A percentile compares a stretch with the other conserved stretches of the same genome.
These are phyloP conservation scores for Littorina saxatilis DNA, from an alignment of 1,140 invertebrate genomes.

Conservation along the genomic window DNA sequence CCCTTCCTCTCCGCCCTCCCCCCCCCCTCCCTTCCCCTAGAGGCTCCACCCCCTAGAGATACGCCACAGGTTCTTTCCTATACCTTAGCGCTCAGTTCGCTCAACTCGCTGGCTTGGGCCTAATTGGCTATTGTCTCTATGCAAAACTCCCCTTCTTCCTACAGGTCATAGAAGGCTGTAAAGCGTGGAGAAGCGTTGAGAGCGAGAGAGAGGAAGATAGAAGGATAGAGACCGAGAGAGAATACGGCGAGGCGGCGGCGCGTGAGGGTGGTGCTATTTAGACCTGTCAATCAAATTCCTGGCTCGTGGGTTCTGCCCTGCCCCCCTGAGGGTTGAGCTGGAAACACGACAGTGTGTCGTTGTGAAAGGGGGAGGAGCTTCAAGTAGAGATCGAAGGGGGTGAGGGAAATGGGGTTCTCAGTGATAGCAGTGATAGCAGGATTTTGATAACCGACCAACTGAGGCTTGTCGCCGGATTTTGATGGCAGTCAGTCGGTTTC, in stretches of 20 bases:
- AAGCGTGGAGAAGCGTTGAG: neutral
- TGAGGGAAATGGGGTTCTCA: neutral
- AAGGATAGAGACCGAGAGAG: neutral
- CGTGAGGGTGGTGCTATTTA: too few species aligned
- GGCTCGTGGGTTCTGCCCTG: neutral
- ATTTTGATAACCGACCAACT: too few species aligned
- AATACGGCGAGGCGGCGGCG: neutral
- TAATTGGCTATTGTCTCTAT: constrained; percentile 29
- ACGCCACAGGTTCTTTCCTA: neutral
- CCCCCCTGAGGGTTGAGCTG: neutral
- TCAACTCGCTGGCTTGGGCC: neutral
- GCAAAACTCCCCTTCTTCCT: neutral
- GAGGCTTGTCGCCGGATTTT: too few species aligned
- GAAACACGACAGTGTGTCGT: neutral
- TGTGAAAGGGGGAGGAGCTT: neutral
- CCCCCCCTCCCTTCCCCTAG: neutral
- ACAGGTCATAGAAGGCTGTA: too few species aligned
- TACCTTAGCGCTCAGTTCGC: neutral
- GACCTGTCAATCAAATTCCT: neutral
- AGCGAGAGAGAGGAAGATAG: neutral
- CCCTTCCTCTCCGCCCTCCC: neutral
- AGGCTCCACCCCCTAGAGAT: constrained; percentile 9
- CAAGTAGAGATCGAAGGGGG: neutral
- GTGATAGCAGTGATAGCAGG: too few species aligned
- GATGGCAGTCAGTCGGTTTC: too few species aligned